Percentiles rank a stretch among this genome's conserved stretches.
Conservation (phyloP, 2,888 invertebrate genomes). For the Metacarcinus magister region DNA sequence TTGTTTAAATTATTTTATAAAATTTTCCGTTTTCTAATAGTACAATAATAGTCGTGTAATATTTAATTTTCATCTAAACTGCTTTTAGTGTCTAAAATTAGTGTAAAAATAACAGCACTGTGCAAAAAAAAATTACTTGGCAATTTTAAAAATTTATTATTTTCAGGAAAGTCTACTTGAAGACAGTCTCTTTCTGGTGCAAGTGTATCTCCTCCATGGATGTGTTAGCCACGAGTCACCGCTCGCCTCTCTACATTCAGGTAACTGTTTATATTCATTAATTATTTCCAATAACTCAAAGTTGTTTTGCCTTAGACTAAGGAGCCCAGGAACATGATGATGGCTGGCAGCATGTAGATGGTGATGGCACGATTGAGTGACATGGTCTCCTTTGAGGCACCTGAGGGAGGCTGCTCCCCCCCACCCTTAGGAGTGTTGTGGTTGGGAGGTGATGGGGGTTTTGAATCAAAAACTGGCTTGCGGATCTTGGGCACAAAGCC, state of each 20-base stretch:
- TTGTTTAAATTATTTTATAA: background rate
- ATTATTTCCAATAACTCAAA: background rate
- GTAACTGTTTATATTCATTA: background rate
- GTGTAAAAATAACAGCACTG: background rate
- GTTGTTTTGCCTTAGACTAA: constrained; percentile 75
- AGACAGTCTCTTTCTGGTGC: background rate
- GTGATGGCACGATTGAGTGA: constrained; percentile 82
- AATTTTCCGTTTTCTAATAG: background rate
- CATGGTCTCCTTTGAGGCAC: constrained; percentile 81
- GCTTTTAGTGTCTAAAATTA: background rate
- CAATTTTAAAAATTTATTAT: background rate
- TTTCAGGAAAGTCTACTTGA: background rate
- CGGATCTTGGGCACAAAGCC: background rate
- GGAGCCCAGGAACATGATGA: constrained; percentile 82
- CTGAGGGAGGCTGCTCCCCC: constrained; percentile 77
- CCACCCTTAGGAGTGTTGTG: constrained; percentile 51
- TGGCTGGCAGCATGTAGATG: constrained; percentile 81
- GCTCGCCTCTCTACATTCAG: background rate
- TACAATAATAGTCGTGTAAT: background rate
- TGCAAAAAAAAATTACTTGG: background rate
- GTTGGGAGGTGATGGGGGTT: constrained; percentile 64
- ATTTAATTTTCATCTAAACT: background rate
- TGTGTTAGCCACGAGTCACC: background rate
- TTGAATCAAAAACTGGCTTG: background rate
- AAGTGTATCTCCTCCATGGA: background rate